A percentile compares a stretch with the other conserved stretches of the same genome.
These are phyloP conservation scores for Melanocharis versteri DNA, from an alignment of 2,113 vertebrate genomes.

Conservation along the genomic window DNA sequence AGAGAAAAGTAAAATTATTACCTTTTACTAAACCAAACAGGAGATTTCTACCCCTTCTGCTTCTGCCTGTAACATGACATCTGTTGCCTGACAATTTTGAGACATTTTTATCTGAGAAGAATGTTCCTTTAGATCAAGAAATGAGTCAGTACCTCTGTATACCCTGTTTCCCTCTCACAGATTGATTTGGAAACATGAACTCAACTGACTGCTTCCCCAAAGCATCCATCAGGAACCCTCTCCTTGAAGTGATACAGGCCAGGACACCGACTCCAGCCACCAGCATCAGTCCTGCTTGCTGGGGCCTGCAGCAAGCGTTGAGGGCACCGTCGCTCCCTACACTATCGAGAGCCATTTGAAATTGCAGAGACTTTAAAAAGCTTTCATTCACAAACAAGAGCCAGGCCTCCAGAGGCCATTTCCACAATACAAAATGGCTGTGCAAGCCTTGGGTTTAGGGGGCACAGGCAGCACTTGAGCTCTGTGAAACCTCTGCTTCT, in stretches of 20 bases:
- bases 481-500: neutral
- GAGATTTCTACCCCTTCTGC: neutral
- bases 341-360: neutral
- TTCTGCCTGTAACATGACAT: neutral
- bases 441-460: neutral
- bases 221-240: neutral
- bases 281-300: neutral
- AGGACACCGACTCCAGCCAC: neutral
- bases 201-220: neutral
- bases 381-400: neutral
- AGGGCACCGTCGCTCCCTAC: neutral
- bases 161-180: neutral
- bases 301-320: rapidly evolving
- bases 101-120: neutral
- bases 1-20: neutral
- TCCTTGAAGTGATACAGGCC: neutral
- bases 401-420: neutral
- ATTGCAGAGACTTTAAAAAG: neutral
- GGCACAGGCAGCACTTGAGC: neutral
- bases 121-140: neutral
- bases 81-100: neutral
- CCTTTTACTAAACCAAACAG: neutral
- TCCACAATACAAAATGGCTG: neutral
- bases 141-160: neutral
- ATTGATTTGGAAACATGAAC: neutral